Evolutionary conservation across 2,888 invertebrate genomes (phyloP).

Genomic region (Hypomecis punctinalis): DNA sequence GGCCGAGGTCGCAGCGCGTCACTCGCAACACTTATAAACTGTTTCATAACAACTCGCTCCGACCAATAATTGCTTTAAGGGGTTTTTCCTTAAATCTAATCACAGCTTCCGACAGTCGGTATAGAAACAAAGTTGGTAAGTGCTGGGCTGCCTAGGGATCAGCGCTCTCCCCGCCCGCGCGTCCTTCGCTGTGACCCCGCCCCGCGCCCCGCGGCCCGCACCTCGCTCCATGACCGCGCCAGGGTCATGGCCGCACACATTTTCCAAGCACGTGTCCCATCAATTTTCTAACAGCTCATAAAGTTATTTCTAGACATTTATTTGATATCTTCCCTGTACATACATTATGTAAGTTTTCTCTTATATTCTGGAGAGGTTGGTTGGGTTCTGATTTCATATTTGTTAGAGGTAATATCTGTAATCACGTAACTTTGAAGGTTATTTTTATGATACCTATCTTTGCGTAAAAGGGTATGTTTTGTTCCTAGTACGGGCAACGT

Average conservation of each 20-base stretch:
- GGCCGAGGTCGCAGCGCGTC: conserved; percentile 79
- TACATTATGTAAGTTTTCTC: neutral
- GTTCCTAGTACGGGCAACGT: too few relatives aligned
- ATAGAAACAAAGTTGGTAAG: conserved; percentile 54
- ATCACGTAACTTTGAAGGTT: too few relatives aligned
- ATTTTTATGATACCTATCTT: too few relatives aligned
- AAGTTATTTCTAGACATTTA: conserved; percentile 32
- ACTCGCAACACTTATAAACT: conserved; percentile 77
- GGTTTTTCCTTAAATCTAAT: conserved; percentile 46
- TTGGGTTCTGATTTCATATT: too few relatives aligned
- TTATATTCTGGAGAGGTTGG: too few relatives aligned
- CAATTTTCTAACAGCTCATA: conserved; percentile 50
- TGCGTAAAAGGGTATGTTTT: too few relatives aligned
- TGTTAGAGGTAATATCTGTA: too few relatives aligned
- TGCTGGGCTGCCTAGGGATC: conserved; percentile 22
- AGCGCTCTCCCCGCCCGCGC: conserved; percentile 41
- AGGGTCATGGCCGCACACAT: conserved; percentile 78
- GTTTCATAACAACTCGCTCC: conserved; percentile 71
- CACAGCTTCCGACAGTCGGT: conserved; percentile 41
- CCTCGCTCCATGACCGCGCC: conserved; percentile 67
- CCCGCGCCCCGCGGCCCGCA: conserved; percentile 57
- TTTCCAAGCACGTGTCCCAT: conserved; percentile 64
- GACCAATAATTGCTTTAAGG: conserved; percentile 52
- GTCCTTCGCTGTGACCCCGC: conserved; percentile 62
- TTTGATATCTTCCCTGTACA: conserved; percentile 17